Conservation (phyloP, 2,113 vertebrate species). For the Abramis brama region DNA sequence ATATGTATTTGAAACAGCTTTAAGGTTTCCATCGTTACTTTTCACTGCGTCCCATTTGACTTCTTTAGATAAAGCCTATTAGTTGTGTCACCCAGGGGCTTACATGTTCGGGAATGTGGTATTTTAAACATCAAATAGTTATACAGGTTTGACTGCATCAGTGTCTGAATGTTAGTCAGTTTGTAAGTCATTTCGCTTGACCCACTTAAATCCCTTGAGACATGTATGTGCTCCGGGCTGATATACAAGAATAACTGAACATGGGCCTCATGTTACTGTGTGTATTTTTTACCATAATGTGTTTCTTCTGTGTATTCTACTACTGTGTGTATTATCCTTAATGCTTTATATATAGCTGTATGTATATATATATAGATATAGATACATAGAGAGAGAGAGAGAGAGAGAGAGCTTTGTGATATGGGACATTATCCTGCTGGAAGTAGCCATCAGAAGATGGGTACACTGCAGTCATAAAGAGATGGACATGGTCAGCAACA, state of each 20-base stretch:
- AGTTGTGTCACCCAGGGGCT: background rate
- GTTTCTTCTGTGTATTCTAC: no score
- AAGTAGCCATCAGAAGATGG: no score
- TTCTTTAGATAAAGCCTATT: background rate
- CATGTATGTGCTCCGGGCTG: background rate
- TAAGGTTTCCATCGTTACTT: background rate
- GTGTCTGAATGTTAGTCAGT: constrained; percentile 2
- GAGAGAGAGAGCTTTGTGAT: no score
- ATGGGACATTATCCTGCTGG: no score
- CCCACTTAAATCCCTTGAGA: constrained; percentile 8
- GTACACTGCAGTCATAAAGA: no score
- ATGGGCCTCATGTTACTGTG: background rate
- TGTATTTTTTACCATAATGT: background rate
- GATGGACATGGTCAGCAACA: no score
- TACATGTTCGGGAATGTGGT: background rate
- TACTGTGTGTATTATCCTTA: background rate
- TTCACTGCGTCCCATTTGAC: background rate
- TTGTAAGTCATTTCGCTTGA: background rate
- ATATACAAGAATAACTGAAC: background rate
- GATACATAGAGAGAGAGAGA: no score
- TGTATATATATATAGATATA: no score
- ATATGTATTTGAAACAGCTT: background rate
- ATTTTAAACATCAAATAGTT: background rate
- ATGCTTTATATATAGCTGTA: background rate
- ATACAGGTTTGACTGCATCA: constrained; percentile 21